These are phyloP conservation scores for Hydropsyche betteni DNA, from an alignment of 2,888 invertebrate genomes.

Conservation along the genomic window DNA sequence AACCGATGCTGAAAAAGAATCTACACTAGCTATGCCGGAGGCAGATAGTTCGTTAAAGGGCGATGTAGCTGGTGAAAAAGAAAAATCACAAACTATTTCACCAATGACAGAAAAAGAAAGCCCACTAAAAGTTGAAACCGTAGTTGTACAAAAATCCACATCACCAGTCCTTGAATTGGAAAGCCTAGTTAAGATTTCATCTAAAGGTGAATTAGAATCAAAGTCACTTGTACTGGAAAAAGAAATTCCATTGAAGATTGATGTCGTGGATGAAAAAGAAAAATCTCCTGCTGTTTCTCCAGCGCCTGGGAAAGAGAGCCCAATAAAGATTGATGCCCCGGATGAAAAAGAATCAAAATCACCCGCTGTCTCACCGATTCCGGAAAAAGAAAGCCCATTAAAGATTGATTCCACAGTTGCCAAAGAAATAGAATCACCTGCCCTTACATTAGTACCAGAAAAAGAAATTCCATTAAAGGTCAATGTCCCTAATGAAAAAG, in stretches of 20 bases:
- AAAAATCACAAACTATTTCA: neutral
- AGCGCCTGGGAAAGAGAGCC: too few species aligned
- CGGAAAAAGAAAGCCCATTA: neutral
- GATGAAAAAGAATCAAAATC: too few species aligned
- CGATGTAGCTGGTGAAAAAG: neutral
- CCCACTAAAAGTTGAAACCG: neutral
- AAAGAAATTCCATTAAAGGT: neutral
- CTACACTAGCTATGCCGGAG: neutral
- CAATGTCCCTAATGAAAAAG: neutral
- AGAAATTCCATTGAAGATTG: too few species aligned
- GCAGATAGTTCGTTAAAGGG: too few species aligned
- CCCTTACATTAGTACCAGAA: neutral
- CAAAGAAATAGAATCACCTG: neutral
- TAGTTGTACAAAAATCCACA: too few species aligned
- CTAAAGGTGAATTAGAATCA: neutral
- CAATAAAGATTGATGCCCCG: too few species aligned
- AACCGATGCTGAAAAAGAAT: neutral
- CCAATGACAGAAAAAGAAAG: neutral
- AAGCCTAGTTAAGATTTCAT: neutral
- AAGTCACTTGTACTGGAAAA: neutral
- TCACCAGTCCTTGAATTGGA: neutral
- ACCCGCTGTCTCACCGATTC: neutral
- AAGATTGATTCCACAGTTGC: neutral
- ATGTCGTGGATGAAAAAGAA: neutral
- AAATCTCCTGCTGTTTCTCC: slow-evolving; percentile 9